Conservation (phyloP, 2,888 invertebrate genomes). For the Oegoconia quadripuncta region DNA sequence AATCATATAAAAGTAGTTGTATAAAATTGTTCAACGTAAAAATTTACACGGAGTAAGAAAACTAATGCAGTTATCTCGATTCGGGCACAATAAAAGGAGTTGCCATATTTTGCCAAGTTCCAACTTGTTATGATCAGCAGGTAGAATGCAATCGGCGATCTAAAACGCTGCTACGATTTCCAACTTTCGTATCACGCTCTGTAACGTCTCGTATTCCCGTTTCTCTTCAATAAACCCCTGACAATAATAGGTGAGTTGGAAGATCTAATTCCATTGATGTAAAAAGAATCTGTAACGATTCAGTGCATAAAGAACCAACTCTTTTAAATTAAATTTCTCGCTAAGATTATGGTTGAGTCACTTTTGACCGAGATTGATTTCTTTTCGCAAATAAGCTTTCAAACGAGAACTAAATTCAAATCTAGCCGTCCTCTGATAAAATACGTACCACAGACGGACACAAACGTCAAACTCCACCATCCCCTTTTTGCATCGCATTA, state of each 20-base stretch:
- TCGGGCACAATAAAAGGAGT: constrained; percentile 52
- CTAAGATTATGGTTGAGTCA: too few species aligned
- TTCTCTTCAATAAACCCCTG: constrained; percentile 32
- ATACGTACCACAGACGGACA: too few species aligned
- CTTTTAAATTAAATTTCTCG: too few species aligned
- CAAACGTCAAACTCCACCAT: too few species aligned
- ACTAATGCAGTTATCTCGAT: constrained; percentile 39
- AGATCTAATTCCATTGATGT: too few species aligned
- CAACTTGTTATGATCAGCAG: constrained; percentile 60
- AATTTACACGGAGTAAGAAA: constrained; percentile 51
- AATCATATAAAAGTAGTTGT: constrained; percentile 40
- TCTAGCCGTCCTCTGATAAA: too few species aligned
- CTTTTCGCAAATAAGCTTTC: too few species aligned
- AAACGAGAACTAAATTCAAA: too few species aligned
- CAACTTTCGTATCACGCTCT: constrained; percentile 47
- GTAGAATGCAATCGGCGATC: constrained; percentile 36
- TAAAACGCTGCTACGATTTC: constrained; percentile 43
- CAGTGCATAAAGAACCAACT: too few species aligned
- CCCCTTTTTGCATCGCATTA: too few species aligned
- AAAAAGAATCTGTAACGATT: too few species aligned
- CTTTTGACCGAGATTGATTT: too few species aligned
- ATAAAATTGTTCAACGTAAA: constrained; percentile 48
- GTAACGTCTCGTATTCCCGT: constrained; percentile 27
- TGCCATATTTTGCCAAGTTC: constrained; percentile 55
- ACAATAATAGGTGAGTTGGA: constrained; percentile 31